These are phyloP conservation scores for Vespertilio murinus DNA, from an alignment of 2,797 vertebrate species.

Conservation along the genomic window DNA sequence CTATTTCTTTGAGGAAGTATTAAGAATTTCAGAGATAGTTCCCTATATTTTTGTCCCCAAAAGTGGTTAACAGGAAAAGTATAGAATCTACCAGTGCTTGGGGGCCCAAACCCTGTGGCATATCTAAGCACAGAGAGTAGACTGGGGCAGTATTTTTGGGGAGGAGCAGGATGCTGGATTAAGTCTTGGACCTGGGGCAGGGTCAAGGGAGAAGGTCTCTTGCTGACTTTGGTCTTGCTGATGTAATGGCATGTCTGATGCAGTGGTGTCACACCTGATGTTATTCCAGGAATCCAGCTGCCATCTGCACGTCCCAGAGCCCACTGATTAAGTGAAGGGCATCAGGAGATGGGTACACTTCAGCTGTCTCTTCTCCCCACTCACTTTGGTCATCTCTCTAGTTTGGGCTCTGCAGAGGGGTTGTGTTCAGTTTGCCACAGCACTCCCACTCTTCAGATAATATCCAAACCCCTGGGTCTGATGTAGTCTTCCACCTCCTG, in stretches of 20 bases:
- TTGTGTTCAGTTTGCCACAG: background rate
- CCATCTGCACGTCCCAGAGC: background rate
- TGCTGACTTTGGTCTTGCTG: background rate
- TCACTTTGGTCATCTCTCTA: background rate
- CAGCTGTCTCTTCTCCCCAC: background rate
- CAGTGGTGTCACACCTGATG: background rate
- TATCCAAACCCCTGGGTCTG: background rate
- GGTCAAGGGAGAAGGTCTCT: background rate
- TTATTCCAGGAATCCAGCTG: background rate
- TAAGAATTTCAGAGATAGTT: background rate
- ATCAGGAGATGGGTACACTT: rapidly evolving
- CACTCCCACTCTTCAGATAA: too few species aligned
- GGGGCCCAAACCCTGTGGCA: background rate
- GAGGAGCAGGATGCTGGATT: background rate
- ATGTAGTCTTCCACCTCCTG: background rate
- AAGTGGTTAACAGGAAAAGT: background rate
- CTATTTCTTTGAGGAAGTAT: background rate
- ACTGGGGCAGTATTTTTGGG: background rate
- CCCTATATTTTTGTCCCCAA: background rate
- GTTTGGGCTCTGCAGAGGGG: background rate
- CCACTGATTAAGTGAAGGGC: background rate
- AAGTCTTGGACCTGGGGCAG: background rate
- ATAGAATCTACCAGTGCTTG: background rate
- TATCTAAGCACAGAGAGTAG: background rate
- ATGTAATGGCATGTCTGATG: background rate